Conservation (phyloP, 2,113 vertebrate species). For the Pavo muticus region DNA sequence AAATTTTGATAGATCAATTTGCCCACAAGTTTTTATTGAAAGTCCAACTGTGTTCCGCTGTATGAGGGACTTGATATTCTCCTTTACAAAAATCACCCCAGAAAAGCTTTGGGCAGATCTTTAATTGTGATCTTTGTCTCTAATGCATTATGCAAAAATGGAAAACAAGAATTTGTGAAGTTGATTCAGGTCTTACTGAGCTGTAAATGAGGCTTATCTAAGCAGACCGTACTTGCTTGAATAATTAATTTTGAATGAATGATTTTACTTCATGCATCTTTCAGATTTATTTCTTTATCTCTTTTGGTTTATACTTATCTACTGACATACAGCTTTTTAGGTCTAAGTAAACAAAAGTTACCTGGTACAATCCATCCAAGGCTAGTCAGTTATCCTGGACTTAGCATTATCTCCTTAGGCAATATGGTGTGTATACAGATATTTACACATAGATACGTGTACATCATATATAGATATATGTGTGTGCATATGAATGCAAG, state of each 20-base stretch:
- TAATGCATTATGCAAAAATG: neutral
- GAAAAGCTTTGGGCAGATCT: neutral
- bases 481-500: rapidly evolving
- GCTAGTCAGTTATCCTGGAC: neutral
- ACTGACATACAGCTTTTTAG: neutral
- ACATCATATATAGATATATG: neutral
- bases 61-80: neutral
- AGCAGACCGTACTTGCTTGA: neutral
- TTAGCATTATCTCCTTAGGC: neutral
- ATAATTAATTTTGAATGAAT: neutral
- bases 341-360: neutral
- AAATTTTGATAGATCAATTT: neutral
- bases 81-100: neutral
- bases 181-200: neutral
- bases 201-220: constrained; percentile 2
- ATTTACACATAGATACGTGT: neutral
- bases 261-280: neutral
- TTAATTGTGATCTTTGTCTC: rapidly evolving
- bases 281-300: too few species aligned
- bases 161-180: neutral
- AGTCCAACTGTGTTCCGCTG: neutral
- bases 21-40: neutral
- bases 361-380: neutral
- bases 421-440: neutral
- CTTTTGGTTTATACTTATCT: neutral